phyloP scores from a whole-genome alignment of 1,140 invertebrate genomes.

The Euwallacea similis region DNA sequence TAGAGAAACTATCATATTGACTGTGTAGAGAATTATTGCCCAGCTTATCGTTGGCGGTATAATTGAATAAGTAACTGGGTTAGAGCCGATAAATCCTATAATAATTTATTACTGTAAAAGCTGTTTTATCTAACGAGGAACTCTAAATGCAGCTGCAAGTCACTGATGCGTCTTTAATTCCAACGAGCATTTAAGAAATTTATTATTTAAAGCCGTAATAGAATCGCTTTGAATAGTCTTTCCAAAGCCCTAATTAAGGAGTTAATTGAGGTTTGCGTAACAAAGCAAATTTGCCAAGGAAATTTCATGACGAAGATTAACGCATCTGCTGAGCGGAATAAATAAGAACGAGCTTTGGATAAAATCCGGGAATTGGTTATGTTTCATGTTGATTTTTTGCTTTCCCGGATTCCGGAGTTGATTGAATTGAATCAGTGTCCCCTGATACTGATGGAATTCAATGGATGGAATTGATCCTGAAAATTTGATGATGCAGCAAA shows the following conservation, averaged over 20 bases:
- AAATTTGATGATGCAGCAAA: too few species aligned
- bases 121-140: background rate
- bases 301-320: conserved; percentile 4
- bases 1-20: too few species aligned
- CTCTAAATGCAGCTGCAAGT: too few species aligned
- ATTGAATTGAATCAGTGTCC: background rate
- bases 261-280: background rate
- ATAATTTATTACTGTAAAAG: conserved; percentile 3
- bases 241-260: too few species aligned
- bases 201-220: too few species aligned
- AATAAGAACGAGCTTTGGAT: background rate
- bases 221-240: too few species aligned
- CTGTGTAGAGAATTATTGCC: background rate
- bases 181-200: too few species aligned
- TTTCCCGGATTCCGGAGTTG: background rate
- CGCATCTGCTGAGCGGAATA: background rate
- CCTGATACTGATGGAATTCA: too few species aligned
- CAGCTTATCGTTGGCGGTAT: background rate
- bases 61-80: background rate
- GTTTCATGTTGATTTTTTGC: background rate
- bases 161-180: too few species aligned
- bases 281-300: background rate
- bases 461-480: too few species aligned
- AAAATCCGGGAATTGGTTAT: background rate
- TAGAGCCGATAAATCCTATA: background rate